phyloP scores from a whole-genome alignment of 2,888 invertebrate genomes.

The Leucozona laternaria region DNA sequence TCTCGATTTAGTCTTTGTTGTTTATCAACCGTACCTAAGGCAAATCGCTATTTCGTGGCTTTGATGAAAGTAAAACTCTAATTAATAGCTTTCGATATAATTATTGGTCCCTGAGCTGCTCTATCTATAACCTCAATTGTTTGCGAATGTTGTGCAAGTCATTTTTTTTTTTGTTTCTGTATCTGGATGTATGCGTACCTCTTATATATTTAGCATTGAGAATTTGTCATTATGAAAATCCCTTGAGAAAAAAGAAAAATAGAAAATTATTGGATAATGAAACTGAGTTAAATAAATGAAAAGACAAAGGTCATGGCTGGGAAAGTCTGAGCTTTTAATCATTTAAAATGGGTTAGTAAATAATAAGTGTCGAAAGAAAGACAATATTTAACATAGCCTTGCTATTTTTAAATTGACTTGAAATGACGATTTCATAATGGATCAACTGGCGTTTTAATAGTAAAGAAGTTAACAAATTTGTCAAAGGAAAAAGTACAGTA shows the following conservation, averaged over 20 bases:
- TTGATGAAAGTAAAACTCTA: slow-evolving; percentile 1
- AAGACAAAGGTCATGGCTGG: not conserved
- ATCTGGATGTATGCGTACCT: not conserved
- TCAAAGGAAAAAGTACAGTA: too few relatives aligned
- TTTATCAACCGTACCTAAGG: not conserved
- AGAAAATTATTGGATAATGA: slow-evolving; percentile 11
- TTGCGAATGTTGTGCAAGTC: not conserved
- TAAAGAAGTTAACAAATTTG: too few relatives aligned
- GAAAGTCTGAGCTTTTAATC: not conserved
- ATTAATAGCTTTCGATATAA: slow-evolving; percentile 25
- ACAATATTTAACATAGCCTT: not conserved
- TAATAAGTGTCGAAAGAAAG: not conserved
- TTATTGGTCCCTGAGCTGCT: not conserved
- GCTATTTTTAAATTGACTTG: not conserved
- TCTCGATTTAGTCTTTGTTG: not conserved
- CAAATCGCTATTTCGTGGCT: not conserved
- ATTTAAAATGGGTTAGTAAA: not conserved
- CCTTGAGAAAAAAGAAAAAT: slow-evolving; percentile 1
- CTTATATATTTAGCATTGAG: not conserved
- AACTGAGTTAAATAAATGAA: not conserved
- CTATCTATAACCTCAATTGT: slow-evolving; percentile 9
- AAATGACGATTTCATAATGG: not conserved
- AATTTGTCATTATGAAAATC: not conserved
- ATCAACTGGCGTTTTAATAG: not conserved
- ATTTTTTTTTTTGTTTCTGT: not conserved